phyloP scores from a whole-genome alignment of 2,888 invertebrate genomes.

The Drosophila hawaiiensis region DNA sequence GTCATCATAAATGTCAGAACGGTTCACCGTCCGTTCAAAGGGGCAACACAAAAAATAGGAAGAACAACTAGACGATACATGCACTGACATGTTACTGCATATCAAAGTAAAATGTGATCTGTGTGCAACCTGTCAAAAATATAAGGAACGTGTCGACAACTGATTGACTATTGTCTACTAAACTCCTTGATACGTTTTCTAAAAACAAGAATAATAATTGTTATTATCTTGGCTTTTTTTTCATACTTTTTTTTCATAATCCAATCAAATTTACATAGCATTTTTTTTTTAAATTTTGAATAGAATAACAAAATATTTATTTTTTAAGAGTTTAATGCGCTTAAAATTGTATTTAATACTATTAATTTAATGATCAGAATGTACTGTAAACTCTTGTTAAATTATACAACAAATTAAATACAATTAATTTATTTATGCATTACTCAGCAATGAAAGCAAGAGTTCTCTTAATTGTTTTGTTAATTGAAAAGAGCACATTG shows the following conservation, averaged over 20 bases:
- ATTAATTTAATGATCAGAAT: neutral
- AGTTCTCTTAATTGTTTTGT: neutral
- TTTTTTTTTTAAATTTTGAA: too few species aligned
- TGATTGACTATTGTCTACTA: constrained; percentile 20
- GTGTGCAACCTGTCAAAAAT: neutral
- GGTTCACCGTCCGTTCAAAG: constrained; percentile 21
- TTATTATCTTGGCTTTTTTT: neutral
- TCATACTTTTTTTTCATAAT: neutral
- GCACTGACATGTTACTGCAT: constrained; percentile 46
- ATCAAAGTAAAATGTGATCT: constrained; percentile 38
- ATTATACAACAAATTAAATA: too few species aligned
- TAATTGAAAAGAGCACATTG: neutral
- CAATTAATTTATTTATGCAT: too few species aligned
- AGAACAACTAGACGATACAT: constrained; percentile 29
- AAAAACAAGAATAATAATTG: too few species aligned
- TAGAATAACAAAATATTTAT: neutral
- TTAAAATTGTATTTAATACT: neutral
- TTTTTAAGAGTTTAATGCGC: neutral
- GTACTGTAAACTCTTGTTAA: too few species aligned
- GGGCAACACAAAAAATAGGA: constrained; percentile 9
- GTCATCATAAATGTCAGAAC: constrained; percentile 76
- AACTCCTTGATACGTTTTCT: neutral
- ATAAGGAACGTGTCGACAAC: neutral
- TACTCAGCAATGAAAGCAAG: neutral
- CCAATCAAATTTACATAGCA: too few species aligned